Base-by-base conservation (phyloP, 2,888 invertebrate genomes). In the Pristionchus maxplancki region DNA sequence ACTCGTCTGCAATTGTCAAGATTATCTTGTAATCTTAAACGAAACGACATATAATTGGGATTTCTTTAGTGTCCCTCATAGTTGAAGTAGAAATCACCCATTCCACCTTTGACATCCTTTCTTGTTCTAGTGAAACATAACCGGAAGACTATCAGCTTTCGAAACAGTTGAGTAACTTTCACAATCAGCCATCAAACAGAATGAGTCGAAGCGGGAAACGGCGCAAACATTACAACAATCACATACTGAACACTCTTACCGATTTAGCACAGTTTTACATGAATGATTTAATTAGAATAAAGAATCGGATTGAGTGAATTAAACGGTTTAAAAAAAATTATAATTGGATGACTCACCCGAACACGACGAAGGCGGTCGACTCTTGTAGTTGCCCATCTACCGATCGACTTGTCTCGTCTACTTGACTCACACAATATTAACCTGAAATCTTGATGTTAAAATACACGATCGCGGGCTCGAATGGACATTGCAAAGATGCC, bases 1-100 rank as follows among this genome's bases (percentile, higher is more conserved):
- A 91, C 90, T 95, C 95, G 93, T 95, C 95, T 95, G 90, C 85
- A 92, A 64, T 40, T 11, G 24, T 82, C n/a, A n/a, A n/a, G 8
- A 11, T 11, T 15, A 48, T 48, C 48, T n/a, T n/a, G n/a, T n/a
- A n/a, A n/a, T n/a, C n/a, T n/a, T n/a, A n/a, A n/a, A n/a, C n/a
- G n/a, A n/a, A n/a, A n/a, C n/a, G n/a, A n/a, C n/a, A n/a, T n/a
- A n/a, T n/a, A n/a, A n/a, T n/a, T n/a, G n/a, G n/a, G n/a, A n/a
- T n/a, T n/a, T n/a, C n/a, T n/a, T n/a, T n/a, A n/a, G n/a, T n/a
- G n/a, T n/a, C n/a, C n/a, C n/a, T n/a, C n/a, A n/a, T n/a, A n/a
- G n/a, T n/a, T n/a, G n/a, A n/a, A n/a, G n/a, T n/a, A n/a, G n/a
- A n/a, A n/a, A n/a, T n/a, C n/a, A n/a, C n/a, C n/a, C n/a, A n/a